phyloP scores from a whole-genome alignment of 2,888 invertebrate species.

The Orthosia gracilis region DNA sequence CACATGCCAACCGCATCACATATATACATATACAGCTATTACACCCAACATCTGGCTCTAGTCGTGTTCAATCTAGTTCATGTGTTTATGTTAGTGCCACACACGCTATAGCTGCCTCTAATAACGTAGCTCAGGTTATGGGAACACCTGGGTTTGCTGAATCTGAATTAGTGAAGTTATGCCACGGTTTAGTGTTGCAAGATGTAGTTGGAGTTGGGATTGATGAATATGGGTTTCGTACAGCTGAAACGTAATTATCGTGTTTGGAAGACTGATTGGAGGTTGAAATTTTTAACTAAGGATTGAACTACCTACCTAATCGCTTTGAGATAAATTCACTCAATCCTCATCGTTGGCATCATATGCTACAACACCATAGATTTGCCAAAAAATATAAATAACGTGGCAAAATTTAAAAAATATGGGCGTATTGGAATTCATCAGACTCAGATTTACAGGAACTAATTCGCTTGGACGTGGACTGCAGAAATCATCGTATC shows the following conservation, averaged over 20 bases:
- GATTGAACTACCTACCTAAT: not conserved
- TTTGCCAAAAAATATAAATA: not conserved
- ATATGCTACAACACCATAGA: not conserved
- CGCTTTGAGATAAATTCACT: no score
- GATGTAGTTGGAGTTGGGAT: not conserved
- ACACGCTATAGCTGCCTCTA: constrained; percentile 26
- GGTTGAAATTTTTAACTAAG: not conserved
- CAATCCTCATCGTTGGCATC: not conserved
- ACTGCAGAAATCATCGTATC: no score
- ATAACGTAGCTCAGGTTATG: constrained; percentile 46
- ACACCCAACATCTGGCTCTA: constrained; percentile 58
- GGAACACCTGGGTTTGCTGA: constrained; percentile 36
- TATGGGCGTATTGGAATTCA: no score
- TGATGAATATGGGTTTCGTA: not conserved
- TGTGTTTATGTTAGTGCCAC: constrained; percentile 51
- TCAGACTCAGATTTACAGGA: no score
- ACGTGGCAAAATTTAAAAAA: no score
- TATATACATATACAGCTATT: constrained; percentile 18
- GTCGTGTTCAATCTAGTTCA: constrained; percentile 65
- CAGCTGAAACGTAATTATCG: not conserved
- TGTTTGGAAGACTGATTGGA: not conserved
- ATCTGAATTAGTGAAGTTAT: constrained; percentile 40
- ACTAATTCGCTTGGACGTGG: no score
- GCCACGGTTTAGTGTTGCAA: not conserved
- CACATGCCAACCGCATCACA: constrained; percentile 19